A percentile compares a stretch with the other conserved stretches of the same genome.
phyloP scores from a whole-genome alignment of 2,888 invertebrate genomes.

The Calliopum simillimum region DNA sequence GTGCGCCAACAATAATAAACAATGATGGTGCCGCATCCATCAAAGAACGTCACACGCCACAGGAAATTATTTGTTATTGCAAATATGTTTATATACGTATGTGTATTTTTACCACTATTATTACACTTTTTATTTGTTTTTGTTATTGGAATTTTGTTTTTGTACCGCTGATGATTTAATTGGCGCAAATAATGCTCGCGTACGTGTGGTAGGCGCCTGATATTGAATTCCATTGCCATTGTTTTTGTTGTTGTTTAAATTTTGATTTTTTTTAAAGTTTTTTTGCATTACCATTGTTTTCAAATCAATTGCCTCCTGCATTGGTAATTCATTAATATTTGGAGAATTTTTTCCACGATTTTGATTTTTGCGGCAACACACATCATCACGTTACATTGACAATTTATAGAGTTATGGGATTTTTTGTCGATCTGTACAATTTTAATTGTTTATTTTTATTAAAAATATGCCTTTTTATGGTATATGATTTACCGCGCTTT shows the following conservation, averaged over 20 bases:
- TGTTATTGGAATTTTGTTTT: conserved; percentile 15
- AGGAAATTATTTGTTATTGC: conserved; percentile 8
- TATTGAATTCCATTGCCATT: neutral
- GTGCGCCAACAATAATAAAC: conserved; percentile 1
- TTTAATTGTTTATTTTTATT: too few relatives aligned
- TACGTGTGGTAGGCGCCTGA: neutral
- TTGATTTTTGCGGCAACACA: too few relatives aligned
- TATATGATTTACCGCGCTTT: too few relatives aligned
- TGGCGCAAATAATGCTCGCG: conserved; percentile 3
- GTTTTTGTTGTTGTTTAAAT: neutral
- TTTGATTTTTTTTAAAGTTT: neutral
- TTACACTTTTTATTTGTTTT: neutral
- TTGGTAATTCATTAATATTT: neutral
- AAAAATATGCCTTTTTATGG: too few relatives aligned
- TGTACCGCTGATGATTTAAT: conserved; percentile 10
- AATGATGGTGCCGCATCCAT: conserved; percentile 13
- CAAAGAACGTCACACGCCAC: conserved; percentile 10
- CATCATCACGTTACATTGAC: too few relatives aligned
- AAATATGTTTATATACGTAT: too few relatives aligned
- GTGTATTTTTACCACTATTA: too few relatives aligned
- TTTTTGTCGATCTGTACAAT: too few relatives aligned
- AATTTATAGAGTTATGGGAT: too few relatives aligned
- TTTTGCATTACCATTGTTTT: conserved; percentile 22
- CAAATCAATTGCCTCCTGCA: conserved; percentile 18
- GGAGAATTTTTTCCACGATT: too few relatives aligned